Evolutionary conservation across 1,140 invertebrate species (phyloP), one percentile per base, ranked within the genome.

Genomic region (Rhyzopertha dominica): DNA sequence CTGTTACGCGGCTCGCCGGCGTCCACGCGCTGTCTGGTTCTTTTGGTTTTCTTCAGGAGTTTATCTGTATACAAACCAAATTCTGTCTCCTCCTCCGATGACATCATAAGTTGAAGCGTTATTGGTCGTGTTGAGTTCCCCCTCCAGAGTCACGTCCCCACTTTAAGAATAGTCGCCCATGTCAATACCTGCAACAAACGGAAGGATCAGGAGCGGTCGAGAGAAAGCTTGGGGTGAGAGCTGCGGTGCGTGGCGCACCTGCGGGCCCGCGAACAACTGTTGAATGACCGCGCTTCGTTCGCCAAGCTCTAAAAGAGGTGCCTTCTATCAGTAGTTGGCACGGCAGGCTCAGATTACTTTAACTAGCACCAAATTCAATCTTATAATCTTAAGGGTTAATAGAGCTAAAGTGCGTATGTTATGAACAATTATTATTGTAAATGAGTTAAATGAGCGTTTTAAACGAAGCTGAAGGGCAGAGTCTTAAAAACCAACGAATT

Each of bases 1-100:
- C 84, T 86, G 79, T 91, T 91, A 73, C 89, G 81, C 70, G 88
- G 88, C 78, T 91, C 87, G 65, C 87, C 87, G 76, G 87, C 87
- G 83, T 92, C 88, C 75, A 91, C 87, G 76, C 89, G 83, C 80
- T 91, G 87, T 82, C 88, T 84, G 74, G 85, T 85, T 76, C 87
- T 82, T 77, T 88, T 89, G 74, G 74, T 72, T 80, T 90, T 91
- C 80, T 88, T 87, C 77, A 87, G 77, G 74, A 88, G 82, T 74
- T 80, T 82, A 82, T 85, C 85, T 82, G 82, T 85, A 79, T 84
- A 89, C 82, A 87, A 83, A 78, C 84, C 84, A 80, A 85, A 87
- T 51, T 66, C 66, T 75, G 82, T 83, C 78, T 89, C 86, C 85
- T 89, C 86, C 82, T 89, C 87, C 82, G 85, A 89, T 89, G 87